Evolutionary conservation across 2,888 invertebrate species (phyloP), one percentile per base, ranked within the genome.

Genomic region (Pedicia rivosa): DNA sequence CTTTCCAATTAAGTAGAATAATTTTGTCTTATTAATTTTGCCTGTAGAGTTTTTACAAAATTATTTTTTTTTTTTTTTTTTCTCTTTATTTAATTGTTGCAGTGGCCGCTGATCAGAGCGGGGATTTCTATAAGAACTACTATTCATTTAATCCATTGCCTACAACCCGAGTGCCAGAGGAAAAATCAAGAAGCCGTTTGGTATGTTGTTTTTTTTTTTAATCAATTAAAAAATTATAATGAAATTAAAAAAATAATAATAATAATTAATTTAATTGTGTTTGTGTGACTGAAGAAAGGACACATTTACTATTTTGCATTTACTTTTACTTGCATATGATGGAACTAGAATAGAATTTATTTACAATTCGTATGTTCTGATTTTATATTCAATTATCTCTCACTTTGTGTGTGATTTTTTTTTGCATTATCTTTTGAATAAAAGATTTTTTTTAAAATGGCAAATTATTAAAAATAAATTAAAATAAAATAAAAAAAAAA

Each of bases 41-140:
- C 5, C 5, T 6, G 5, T 20, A 8, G 5, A 6, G 20, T 8
- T 20, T 20, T 20, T 20, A 20, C 20, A 20, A 20, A 20, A 20
- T 20, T 20, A 6, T 5, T 20, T 13, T 32, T 40, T 31, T 36
- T 22, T 34, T 32, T 34, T 31, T 38, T 29, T 36, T 4, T 17
- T 33, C 36, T 40, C 37, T 25, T 14, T 37, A 29, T 40, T 26
- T 24, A 44, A 47, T 64, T 66, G 68, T 77, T 78, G 67, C 78
- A 78, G 78, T 78, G 78, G 78, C 78, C 72, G 77, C 77, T 67
- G 78, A 77, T 70, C 75, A 77, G 67, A 72, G 72, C 67, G 66
- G 65, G 74, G 81, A 82, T 72, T 77, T 74, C 80, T 82, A 75
- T 82, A 83, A 82, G 77, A 74, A 70, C 73, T 75, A 70, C 74